phyloP scores from a whole-genome alignment of 2,797 vertebrate species.

The Euthynnus affinis region DNA sequence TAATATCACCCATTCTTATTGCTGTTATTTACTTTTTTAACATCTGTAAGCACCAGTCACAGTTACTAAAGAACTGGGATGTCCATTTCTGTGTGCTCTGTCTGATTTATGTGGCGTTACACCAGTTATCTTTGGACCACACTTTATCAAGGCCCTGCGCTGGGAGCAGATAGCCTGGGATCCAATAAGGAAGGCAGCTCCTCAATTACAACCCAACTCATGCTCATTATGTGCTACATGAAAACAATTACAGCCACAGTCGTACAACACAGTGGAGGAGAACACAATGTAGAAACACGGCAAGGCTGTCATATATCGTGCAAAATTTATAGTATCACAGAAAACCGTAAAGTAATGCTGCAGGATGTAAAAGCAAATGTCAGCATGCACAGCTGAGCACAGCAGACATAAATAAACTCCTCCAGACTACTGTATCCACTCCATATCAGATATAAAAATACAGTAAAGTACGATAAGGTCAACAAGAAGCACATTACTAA shows the following conservation, averaged over 20 bases:
- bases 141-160: slow-evolving; percentile 47
- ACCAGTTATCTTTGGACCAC: background rate
- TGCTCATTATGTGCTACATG: background rate
- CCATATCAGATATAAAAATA: background rate
- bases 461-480: background rate
- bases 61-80: fast-evolving
- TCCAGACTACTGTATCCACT: background rate
- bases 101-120: background rate
- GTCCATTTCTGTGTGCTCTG: background rate
- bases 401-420: background rate
- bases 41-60: fast-evolving
- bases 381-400: background rate
- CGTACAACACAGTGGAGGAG: no score
- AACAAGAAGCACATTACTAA: background rate
- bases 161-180: slow-evolving; percentile 41
- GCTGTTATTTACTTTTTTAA: background rate
- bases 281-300: background rate
- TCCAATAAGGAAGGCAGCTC: slow-evolving; percentile 42
- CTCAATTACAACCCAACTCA: slow-evolving; percentile 26
- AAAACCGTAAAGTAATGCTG: background rate
- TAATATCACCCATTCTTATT: background rate
- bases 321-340: background rate
- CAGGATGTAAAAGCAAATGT: background rate
- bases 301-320: background rate
- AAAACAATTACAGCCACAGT: background rate